Evolutionary conservation across 1,140 invertebrate species (phyloP).

Genomic region (Procambarus virginalis): DNA sequence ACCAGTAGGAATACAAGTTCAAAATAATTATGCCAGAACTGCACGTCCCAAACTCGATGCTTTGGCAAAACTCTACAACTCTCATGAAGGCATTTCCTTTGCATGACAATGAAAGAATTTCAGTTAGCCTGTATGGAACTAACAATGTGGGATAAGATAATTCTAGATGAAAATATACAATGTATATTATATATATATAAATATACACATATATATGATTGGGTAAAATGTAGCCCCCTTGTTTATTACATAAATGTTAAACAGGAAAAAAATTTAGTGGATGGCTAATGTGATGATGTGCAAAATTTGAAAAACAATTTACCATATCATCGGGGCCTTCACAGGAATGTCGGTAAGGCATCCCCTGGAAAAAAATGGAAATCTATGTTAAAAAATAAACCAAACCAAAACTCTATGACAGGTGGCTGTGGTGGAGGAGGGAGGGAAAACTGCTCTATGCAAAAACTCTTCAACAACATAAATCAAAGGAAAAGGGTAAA

Average conservation of each 20-base stretch:
- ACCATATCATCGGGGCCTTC: constrained; percentile 99
- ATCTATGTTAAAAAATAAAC: constrained; percentile 65
- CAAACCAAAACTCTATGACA: constrained; percentile 57
- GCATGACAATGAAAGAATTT: constrained; percentile 10
- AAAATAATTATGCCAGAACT: too few species aligned
- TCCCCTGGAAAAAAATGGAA: constrained; percentile 77
- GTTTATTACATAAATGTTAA: constrained; percentile 34
- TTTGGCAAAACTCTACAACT: too few species aligned
- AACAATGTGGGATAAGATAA: not conserved
- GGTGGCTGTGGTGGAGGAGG: constrained; percentile 36
- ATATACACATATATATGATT: constrained; percentile 20
- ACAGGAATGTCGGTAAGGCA: constrained; percentile 95
- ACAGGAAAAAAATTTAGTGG: constrained; percentile 44
- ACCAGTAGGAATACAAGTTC: too few species aligned
- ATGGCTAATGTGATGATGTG: constrained; percentile 44
- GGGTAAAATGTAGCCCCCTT: constrained; percentile 64
- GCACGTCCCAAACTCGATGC: too few species aligned
- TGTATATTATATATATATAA: not conserved
- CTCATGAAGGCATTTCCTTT: not conserved
- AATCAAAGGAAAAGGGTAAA: constrained; percentile 40
- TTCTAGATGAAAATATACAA: not conserved
- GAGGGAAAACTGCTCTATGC: constrained; percentile 38
- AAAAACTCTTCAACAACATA: constrained; percentile 35
- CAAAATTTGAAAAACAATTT: constrained; percentile 73
- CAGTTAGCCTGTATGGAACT: not conserved